These are phyloP conservation scores for Parascotia fuliginaria DNA, from an alignment of 2,888 invertebrate genomes.

Conservation along the genomic window DNA sequence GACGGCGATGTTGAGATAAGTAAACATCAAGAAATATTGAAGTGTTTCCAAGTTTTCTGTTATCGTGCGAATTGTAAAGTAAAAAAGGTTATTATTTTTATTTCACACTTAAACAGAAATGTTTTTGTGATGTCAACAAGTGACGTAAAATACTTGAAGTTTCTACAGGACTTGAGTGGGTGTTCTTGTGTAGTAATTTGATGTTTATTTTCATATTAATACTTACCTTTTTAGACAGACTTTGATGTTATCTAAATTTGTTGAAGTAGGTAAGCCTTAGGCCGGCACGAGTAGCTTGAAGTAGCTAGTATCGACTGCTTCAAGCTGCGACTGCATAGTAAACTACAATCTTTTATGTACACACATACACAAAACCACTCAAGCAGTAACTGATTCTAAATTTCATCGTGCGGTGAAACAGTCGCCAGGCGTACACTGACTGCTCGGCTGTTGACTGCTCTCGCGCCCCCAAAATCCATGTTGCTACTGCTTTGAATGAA, in stretches of 20 bases:
- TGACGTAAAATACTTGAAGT: constrained; percentile 24
- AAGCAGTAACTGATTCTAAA: too few species aligned
- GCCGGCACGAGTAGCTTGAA: too few species aligned
- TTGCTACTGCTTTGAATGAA: too few species aligned
- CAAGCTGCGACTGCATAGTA: too few species aligned
- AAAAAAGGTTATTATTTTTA: constrained; percentile 34
- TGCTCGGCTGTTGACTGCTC: too few species aligned
- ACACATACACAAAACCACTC: too few species aligned
- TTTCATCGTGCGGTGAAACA: too few species aligned
- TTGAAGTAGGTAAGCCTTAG: neutral
- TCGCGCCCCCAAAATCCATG: too few species aligned
- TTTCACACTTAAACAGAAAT: constrained; percentile 22
- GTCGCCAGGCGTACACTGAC: too few species aligned
- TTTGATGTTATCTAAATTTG: constrained; percentile 3
- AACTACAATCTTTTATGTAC: too few species aligned
- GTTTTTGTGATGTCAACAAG: constrained; percentile 22
- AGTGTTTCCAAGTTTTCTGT: constrained; percentile 26
- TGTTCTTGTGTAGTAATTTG: constrained; percentile 8
- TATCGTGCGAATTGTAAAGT: constrained; percentile 31
- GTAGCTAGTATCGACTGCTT: too few species aligned
- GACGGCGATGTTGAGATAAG: constrained; percentile 21
- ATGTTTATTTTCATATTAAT: neutral
- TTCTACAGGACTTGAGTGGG: constrained; percentile 10
- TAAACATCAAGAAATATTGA: constrained; percentile 22
- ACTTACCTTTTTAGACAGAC: constrained; percentile 14